phyloP scores from a whole-genome alignment of 2,113 vertebrate genomes.

The Myotis brandtii region DNA sequence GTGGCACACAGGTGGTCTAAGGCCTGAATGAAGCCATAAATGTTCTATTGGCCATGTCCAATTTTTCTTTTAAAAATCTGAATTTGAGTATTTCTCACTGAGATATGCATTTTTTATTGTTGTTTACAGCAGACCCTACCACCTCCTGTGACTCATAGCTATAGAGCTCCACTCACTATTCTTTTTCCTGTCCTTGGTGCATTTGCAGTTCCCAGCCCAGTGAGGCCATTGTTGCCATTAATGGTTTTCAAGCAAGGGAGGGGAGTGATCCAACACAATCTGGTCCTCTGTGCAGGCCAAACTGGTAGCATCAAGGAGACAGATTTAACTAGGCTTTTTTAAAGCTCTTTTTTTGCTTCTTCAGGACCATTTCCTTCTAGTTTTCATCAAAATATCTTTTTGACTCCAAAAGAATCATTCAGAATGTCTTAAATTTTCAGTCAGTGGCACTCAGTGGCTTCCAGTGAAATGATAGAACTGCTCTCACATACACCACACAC shows the following conservation, averaged over 20 bases:
- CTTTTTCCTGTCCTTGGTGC: neutral
- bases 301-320: neutral
- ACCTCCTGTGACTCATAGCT: neutral
- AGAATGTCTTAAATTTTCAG: slow-evolving; percentile 46
- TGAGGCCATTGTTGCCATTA: neutral
- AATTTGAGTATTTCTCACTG: slow-evolving; percentile 13
- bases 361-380: neutral
- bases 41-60: neutral
- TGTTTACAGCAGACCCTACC: neutral
- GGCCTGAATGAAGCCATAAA: neutral
- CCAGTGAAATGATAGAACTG: neutral
- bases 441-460: neutral
- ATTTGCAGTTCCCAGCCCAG: neutral
- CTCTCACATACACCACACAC: neutral
- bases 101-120: neutral
- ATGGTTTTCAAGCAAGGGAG: neutral
- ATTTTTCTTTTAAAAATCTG: slow-evolving; percentile 18
- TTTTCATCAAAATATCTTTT: slow-evolving; percentile 15
- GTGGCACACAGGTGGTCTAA: neutral
- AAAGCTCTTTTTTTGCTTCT: neutral
- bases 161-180: neutral
- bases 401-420: neutral
- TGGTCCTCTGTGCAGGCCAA: neutral
- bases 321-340: neutral
- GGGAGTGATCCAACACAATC: neutral